Percentiles rank a stretch among this genome's conserved stretches.
phyloP scores from a whole-genome alignment of 1,140 invertebrate species.

The Drosophila ohnishii region DNA sequence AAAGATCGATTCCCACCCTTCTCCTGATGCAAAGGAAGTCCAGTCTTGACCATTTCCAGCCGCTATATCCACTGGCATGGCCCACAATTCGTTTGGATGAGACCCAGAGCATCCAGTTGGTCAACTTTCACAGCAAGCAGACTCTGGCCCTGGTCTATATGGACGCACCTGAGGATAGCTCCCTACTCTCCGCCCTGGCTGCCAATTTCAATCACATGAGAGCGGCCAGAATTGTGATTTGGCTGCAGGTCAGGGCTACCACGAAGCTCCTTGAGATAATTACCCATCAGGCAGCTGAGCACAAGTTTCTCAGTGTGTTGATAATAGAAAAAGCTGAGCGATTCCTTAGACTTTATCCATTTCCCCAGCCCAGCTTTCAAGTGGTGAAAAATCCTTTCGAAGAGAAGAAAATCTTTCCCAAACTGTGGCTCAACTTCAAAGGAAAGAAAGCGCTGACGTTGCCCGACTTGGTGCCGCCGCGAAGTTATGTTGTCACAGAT shows the following conservation, averaged over 20 bases:
- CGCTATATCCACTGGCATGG: slow-evolving; percentile 22
- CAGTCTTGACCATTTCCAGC: slow-evolving; percentile 17
- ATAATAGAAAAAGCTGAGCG: background rate
- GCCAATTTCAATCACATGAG: slow-evolving; percentile 34
- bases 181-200: slow-evolving; percentile 27
- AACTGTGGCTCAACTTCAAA: slow-evolving; percentile 35
- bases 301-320: slow-evolving; percentile 33
- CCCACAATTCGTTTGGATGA: slow-evolving; percentile 44
- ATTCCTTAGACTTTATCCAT: slow-evolving; percentile 35
- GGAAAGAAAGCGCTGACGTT: slow-evolving; percentile 24
- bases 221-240: slow-evolving; percentile 43
- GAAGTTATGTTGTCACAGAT: slow-evolving; percentile 20
- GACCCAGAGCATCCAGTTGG: slow-evolving; percentile 3
- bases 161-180: slow-evolving; percentile 7
- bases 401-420: slow-evolving; percentile 6
- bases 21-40: slow-evolving; percentile 41
- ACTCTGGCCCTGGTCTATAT: slow-evolving; percentile 38
- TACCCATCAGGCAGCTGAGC: background rate
- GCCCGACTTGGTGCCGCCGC: slow-evolving; percentile 27
- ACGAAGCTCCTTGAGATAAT: background rate
- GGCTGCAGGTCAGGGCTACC: background rate
- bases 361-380: slow-evolving; percentile 24
- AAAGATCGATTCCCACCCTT: slow-evolving; percentile 17
- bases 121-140: background rate
- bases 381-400: rapidly evolving